Evolutionary conservation across 2,888 invertebrate genomes (phyloP).

Genomic region (Melanotus villosus): DNA sequence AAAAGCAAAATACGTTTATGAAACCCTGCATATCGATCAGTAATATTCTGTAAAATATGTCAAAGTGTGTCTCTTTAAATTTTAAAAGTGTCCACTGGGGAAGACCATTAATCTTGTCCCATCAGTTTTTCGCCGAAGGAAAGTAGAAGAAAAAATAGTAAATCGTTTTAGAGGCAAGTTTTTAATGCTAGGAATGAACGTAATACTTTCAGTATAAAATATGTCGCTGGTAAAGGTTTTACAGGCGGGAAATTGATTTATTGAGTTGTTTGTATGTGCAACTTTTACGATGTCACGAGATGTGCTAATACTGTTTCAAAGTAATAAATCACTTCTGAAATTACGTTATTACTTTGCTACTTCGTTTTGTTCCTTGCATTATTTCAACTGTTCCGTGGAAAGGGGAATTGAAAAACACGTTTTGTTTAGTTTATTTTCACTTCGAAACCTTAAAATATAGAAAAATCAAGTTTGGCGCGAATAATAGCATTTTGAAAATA

Average conservation of each 20-base stretch:
- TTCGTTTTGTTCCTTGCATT: background rate
- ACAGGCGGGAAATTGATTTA: conserved; percentile 31
- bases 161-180: conserved; percentile 10
- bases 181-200: conserved; percentile 9
- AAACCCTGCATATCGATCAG: too few species aligned
- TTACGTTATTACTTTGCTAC: conserved; percentile 24
- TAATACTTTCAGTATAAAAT: conserved; percentile 17
- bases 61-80: too few species aligned
- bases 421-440: too few species aligned
- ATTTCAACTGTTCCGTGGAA: background rate
- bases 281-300: conserved; percentile 28
- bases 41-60: too few species aligned
- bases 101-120: too few species aligned
- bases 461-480: too few species aligned
- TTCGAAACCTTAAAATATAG: too few species aligned
- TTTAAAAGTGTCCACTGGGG: too few species aligned
- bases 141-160: background rate
- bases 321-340: conserved; percentile 30
- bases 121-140: background rate
- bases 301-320: conserved; percentile 27
- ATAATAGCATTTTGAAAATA: too few species aligned
- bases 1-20: too few species aligned
- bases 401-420: too few species aligned
- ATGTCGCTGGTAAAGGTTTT: conserved; percentile 22
- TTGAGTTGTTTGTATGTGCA: conserved; percentile 29